Base-by-base conservation (phyloP, 2,797 vertebrate genomes). In the Gymnodraco acuticeps region DNA sequence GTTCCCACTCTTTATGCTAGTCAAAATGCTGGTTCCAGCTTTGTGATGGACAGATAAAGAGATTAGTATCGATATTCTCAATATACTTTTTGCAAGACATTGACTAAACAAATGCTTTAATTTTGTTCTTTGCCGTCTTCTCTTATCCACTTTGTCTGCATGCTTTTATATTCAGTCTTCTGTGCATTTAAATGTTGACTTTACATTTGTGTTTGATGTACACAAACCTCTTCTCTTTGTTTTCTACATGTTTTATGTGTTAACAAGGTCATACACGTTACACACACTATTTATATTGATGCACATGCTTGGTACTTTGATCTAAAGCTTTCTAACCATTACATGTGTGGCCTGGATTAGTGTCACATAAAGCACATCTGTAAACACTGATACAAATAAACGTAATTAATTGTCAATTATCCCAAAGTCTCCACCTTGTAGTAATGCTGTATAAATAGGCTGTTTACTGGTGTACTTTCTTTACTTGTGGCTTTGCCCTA, bases 401-500 rank as follows among this genome's bases (percentile, higher is more conserved):
- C 10, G 60, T 48, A 53, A 75, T 51, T 75, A 1, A 70, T 17
- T 68, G 38, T 17, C 55, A 3, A 11, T 51, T 7, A 73, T 50
- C 17, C 59, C 52, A 23, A 23, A 4, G 2, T 81, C 60, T 62
- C 65, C 33, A 65, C 1, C 33, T 51, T 48, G 50, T 65, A 42
- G 41, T 51, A 27, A 42, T 54, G 55, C 6, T 59, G 6, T 78
- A 64, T 71, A 77, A 79, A 72, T 69, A 82, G 48, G 65, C 33
- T 10, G 2, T 81, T 76, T 73, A 71, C 59, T 69, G n/a, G 59
- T 33, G 20, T 14, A 55, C 20, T 73, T 42, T 70, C 70, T 78
- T 74, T 66, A 79, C 60, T 76, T 66, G 80, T 73, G 72, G 80
- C 41, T 79, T 74, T 64, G 46, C 50, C 20, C 78, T 52, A 48